Base-by-base conservation (phyloP, 2,888 invertebrate species). In the Clivina fossor region DNA sequence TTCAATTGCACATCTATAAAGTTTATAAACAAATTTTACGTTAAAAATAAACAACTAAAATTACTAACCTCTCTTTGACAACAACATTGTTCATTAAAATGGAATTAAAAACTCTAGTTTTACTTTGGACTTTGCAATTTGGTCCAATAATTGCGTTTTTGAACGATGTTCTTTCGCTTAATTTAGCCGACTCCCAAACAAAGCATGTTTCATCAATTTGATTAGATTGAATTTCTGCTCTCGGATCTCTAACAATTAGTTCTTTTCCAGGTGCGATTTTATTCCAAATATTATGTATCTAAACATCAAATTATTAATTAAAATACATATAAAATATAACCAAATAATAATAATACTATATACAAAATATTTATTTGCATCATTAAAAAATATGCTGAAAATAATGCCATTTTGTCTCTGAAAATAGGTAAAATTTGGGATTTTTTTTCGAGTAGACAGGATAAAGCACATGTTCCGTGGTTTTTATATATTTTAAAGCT, bases 51-150 rank as follows among this genome's bases (percentile, higher is more conserved):
- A n/a, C n/a, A 57, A 13, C 38, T 15, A 11, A 46, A 73, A 80
- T 74, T 75, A 92, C 46, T 74, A 75, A 92, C 88, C 88, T 87
- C 75, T 92, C 89, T 65, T 87, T 86, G 49, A 96, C 81, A 26
- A 80, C 81, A 1, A 90, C 93, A 76, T 90, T 85, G 65, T 88
- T 87, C 91, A 96, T 92, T 44, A 96, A 74, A 62, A 95, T 80
- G 62, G 88, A 89, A 69, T 93, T 88, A 32, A 81, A 82, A 32
- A 96, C 77, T 71, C 91, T 82, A 40, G 88, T 89, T 77, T 91
- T 93, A 53, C 88, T 85, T 59, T 86, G 83, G 30, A 96, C 77
- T 46, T 76, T 77, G 66, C 88, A 87, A 68, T 86, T 84, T n/a
- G 83, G 74, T 2, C 93, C 93, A 66, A 96, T 84, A 38, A 88